phyloP scores from a whole-genome alignment of 1,140 invertebrate species.

The Neodiprion pinetum region DNA sequence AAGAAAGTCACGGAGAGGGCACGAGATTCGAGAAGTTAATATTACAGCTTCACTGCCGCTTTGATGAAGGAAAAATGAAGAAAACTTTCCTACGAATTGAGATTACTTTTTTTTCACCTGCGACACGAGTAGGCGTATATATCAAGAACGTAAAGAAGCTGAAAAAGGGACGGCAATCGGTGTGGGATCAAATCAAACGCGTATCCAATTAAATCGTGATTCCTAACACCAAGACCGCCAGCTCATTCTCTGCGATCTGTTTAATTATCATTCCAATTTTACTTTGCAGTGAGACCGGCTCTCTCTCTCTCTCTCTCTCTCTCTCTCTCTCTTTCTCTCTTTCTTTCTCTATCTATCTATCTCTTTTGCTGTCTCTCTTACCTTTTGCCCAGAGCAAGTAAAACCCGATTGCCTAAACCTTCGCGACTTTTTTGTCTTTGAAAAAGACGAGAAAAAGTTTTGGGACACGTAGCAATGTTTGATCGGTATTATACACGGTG shows the following conservation, averaged over 20 bases:
- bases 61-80: no score
- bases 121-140: neutral
- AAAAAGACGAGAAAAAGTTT: no score
- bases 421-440: no score
- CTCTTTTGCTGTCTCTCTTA: neutral
- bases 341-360: neutral
- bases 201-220: conserved; percentile 2
- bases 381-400: neutral
- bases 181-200: neutral
- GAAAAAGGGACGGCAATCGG: neutral
- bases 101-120: neutral
- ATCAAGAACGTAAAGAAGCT: neutral
- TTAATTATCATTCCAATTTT: neutral
- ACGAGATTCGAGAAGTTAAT: no score
- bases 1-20: no score
- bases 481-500: neutral
- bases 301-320: neutral
- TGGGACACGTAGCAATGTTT: no score
- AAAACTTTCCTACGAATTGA: no score
- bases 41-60: no score
- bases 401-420: neutral
- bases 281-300: neutral
- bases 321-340: neutral
- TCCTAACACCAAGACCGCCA: neutral
- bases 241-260: neutral